Evolutionary conservation across 2,797 vertebrate genomes (phyloP), one percentile per base, ranked within the genome.

Genomic region (Ctenosaura bakeri): DNA sequence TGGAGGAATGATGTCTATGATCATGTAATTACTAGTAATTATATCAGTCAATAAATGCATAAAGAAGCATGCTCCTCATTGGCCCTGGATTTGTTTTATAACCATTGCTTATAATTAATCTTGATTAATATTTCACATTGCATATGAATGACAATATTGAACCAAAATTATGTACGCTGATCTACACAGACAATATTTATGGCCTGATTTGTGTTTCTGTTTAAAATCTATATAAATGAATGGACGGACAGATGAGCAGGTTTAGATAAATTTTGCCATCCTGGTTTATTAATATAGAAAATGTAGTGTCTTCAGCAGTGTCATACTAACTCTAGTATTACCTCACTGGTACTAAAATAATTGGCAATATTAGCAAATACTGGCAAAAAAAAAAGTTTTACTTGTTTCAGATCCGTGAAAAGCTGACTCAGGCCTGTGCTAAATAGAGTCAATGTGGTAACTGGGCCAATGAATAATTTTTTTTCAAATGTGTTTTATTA

Each of bases 111-210:
- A 95, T 98, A 98, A 99, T 99, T 98, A 99, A 97, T 94, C 97
- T 97, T 98, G 98, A 99, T 98, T 98, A 98, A 99, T 98, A 98
- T 97, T 97, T 97, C 95, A 96, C 97, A 97, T 97, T 98, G 98
- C 97, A 97, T 96, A 97, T 97, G 96, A 97, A 98, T 97, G 98
- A 97, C 97, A 98, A 98, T 96, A 97, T 96, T 95, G 94, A 97
- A 95, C 97, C 96, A 96, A 96, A 97, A 95, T 94, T 96, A 96
- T 96, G 94, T 95, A 95, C 91, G 89, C 86, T 95, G 94, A 92
- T 95, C 95, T 94, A 95, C 89, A 92, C 35, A 35, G 95, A 96
- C 96, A 97, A 95, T 56, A 86, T 95, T 91, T 89, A 93, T 69
- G 4, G 92, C 93, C 89, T 89, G 90, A 95, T 89, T 94, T 94